Evolutionary conservation across 1,140 invertebrate species (phyloP).

Genomic region (Pollicipes pollicipes): DNA sequence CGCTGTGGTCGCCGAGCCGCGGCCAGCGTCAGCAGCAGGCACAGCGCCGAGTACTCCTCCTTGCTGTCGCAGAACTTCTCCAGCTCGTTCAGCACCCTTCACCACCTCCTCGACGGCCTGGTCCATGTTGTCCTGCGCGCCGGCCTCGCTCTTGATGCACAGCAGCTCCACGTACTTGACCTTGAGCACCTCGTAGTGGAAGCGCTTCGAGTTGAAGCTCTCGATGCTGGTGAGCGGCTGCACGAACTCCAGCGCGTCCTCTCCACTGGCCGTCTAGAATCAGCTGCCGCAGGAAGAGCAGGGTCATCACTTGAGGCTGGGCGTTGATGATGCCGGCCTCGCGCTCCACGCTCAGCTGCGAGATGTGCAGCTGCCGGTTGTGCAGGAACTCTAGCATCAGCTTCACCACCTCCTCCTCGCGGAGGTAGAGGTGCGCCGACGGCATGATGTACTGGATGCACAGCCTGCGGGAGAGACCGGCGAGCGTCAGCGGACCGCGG

Average conservation of each 20-base stretch:
- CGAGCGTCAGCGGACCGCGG: no score
- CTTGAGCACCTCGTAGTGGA: slow-evolving; percentile 63
- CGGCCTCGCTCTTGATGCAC: slow-evolving; percentile 79
- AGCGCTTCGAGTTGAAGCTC: slow-evolving; percentile 54
- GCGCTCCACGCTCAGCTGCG: slow-evolving; percentile 76
- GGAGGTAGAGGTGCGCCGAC: slow-evolving; percentile 58
- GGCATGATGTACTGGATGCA: slow-evolving; percentile 25
- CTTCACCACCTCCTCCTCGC: slow-evolving; percentile 79
- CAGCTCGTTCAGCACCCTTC: slow-evolving; percentile 66
- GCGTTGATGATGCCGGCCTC: slow-evolving; percentile 92
- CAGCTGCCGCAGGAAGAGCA: slow-evolving; percentile 73
- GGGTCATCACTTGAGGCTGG: slow-evolving; percentile 69
- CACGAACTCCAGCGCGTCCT: slow-evolving; percentile 89
- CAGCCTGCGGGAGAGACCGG: no score
- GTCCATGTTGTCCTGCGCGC: slow-evolving; percentile 50
- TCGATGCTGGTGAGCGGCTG: slow-evolving; percentile 56
- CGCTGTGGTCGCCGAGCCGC: slow-evolving; percentile 68
- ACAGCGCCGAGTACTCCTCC: slow-evolving; percentile 85
- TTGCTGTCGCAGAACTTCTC: slow-evolving; percentile 74
- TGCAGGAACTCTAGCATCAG: slow-evolving; percentile 81
- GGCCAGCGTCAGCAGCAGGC: slow-evolving; percentile 80
- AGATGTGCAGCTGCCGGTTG: slow-evolving; percentile 70
- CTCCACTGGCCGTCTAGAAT: slow-evolving; percentile 96
- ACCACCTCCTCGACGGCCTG: slow-evolving; percentile 87
- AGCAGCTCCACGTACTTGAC: slow-evolving; percentile 89